phyloP scores from a whole-genome alignment of 2,888 invertebrate species.

The Reticulitermes lucifugus region DNA sequence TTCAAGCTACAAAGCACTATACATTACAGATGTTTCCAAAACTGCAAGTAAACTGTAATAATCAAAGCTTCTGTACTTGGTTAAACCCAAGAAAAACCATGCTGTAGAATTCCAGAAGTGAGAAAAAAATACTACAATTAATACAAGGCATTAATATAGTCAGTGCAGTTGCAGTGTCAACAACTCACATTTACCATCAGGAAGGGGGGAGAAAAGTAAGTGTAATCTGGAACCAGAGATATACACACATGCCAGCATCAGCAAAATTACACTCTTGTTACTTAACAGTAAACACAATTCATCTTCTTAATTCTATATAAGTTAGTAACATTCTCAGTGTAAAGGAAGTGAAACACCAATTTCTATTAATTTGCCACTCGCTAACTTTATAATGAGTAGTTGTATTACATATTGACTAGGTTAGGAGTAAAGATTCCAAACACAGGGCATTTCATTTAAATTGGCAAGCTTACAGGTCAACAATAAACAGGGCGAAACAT shows the following conservation, averaged over 20 bases:
- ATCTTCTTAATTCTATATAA: neutral
- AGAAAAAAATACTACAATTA: neutral
- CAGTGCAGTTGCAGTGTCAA: conserved; percentile 31
- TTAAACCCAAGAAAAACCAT: neutral
- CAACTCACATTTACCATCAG: conserved; percentile 46
- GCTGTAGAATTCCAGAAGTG: neutral
- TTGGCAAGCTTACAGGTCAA: too few relatives aligned
- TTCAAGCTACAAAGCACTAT: too few relatives aligned
- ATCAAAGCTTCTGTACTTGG: neutral
- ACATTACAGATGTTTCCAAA: neutral
- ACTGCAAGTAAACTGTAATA: neutral
- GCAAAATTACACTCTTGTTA: conserved; percentile 12
- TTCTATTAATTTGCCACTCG: conserved; percentile 36
- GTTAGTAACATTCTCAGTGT: neutral
- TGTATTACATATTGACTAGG: neutral
- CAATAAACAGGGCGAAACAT: too few relatives aligned
- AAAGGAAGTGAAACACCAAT: neutral
- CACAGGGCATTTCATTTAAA: neutral
- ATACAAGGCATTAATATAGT: conserved; percentile 8
- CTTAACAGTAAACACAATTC: neutral
- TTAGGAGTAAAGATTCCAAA: neutral
- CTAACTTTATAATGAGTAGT: conserved; percentile 18
- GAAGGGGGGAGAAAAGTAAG: conserved; percentile 43
- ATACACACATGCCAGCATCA: conserved; percentile 38
- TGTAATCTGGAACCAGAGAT: conserved; percentile 51